These are phyloP conservation scores for Manis crassicaudata DNA, from an alignment of 2,797 vertebrate species.

Conservation along the genomic window DNA sequence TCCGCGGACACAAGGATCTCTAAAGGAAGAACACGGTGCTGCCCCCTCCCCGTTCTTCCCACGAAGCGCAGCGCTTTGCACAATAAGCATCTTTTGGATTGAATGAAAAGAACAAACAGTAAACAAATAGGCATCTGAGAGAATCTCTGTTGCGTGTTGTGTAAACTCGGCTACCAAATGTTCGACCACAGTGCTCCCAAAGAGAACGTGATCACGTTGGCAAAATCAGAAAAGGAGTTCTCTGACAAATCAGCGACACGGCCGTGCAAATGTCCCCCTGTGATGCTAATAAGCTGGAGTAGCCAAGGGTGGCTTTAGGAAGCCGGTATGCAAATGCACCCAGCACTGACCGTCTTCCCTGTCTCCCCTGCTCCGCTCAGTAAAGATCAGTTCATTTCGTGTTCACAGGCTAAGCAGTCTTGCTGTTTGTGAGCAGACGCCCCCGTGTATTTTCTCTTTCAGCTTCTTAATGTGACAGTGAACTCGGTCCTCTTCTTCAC, in stretches of 20 bases:
- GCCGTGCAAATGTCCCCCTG: background rate
- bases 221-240: background rate
- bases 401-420: background rate
- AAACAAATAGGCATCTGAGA: background rate
- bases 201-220: background rate
- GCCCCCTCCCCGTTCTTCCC: background rate
- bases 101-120: background rate
- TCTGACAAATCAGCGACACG: background rate
- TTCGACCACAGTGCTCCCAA: background rate
- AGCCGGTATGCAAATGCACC: background rate
- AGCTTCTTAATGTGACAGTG: background rate
- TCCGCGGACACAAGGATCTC: background rate
- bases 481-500: background rate
- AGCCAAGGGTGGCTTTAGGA: background rate
- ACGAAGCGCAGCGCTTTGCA: background rate
- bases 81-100: background rate
- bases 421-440: background rate
- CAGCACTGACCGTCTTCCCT: background rate
- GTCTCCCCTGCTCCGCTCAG: background rate
- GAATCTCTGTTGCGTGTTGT: background rate
- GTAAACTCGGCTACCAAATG: background rate
- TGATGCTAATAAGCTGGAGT: background rate
- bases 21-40: background rate
- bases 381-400: background rate
- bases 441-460: background rate